Evolutionary conservation across 2,113 vertebrate species (phyloP), one percentile per base, ranked within the genome.

Genomic region (Butorides virescens): DNA sequence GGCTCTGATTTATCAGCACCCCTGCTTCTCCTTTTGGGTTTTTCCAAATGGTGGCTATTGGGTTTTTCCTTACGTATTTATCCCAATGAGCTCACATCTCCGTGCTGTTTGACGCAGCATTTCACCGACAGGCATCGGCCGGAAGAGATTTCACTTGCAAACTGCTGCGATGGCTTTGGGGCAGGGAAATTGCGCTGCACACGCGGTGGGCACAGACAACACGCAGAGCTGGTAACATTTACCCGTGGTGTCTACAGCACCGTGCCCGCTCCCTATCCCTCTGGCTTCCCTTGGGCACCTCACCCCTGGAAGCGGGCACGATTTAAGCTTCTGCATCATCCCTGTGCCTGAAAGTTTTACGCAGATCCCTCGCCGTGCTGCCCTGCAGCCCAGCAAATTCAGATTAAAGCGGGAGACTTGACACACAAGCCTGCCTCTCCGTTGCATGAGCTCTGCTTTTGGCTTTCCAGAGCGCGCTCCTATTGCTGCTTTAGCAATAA

Each of bases 381-480:
- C 88, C 74, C 75, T 68, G 82, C 89, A 92, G 89, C 42, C 49
- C 8, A 3, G 52, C 74, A 17, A 96, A 91, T 94, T 83, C 71
- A 29, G 49, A 96, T 97, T 95, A 97, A 39, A 79, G 67, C 71
- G 36, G 81, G 36, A 92, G 72, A 37, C 25, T 26, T 37, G 29
- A 36, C 39, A 34, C 20, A 44, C 44, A 16, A 82, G 70, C 39
- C 85, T 34, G 9, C 22, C 42, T 91, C 65, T 92, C 86, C 91
- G 63, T 80, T 53, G 72, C 84, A 91, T 95, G 92, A 93, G 49
- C 72, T 56, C 91, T 80, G 66, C 50, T 91, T 70, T 62, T 11
- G 72, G 53, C 91, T 92, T 82, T 39, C 79, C 86, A 86, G 88
- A 88, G 22, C 21, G 0, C 20, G 3, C 14, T 83, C 56, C 74